phyloP scores from a whole-genome alignment of 37 sponge, comb jelly and placozoan species.

The Mnemiopsis leidyi region DNA sequence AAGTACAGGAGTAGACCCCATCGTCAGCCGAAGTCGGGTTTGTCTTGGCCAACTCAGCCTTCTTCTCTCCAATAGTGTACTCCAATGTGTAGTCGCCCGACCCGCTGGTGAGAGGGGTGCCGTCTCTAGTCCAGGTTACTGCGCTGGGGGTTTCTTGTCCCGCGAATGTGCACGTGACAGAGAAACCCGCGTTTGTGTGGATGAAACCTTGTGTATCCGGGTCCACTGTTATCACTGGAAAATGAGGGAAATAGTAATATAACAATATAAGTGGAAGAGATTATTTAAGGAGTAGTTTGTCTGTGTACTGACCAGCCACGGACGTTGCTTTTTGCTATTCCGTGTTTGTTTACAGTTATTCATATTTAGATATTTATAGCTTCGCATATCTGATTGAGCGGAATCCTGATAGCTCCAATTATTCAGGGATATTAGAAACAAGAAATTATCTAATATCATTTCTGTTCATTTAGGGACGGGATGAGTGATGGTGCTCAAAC shows the following conservation, averaged over 20 bases:
- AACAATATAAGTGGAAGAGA: too few species aligned
- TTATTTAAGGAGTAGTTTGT: too few species aligned
- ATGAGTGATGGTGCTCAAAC: too few species aligned
- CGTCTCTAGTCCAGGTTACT: not conserved
- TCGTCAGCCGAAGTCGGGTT: slow-evolving; percentile 14
- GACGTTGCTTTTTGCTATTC: too few species aligned
- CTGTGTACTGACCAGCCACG: too few species aligned
- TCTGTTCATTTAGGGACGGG: too few species aligned
- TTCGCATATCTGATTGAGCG: too few species aligned
- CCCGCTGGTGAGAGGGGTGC: not conserved
- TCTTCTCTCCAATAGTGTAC: not conserved
- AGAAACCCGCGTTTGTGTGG: not conserved
- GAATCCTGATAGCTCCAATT: too few species aligned
- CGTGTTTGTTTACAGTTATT: too few species aligned
- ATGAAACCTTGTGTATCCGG: not conserved
- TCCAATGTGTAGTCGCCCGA: not conserved
- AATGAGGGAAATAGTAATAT: not conserved
- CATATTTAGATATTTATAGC: too few species aligned
- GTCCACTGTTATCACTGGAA: not conserved
- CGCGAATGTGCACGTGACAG: slow-evolving; percentile 6
- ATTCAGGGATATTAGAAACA: too few species aligned
- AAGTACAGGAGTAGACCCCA: not conserved
- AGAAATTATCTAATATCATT: too few species aligned
- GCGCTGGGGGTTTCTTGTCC: not conserved
- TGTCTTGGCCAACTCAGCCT: not conserved